Evolutionary conservation across 2,888 invertebrate species (phyloP).

Genomic region (Ctena decussata): DNA sequence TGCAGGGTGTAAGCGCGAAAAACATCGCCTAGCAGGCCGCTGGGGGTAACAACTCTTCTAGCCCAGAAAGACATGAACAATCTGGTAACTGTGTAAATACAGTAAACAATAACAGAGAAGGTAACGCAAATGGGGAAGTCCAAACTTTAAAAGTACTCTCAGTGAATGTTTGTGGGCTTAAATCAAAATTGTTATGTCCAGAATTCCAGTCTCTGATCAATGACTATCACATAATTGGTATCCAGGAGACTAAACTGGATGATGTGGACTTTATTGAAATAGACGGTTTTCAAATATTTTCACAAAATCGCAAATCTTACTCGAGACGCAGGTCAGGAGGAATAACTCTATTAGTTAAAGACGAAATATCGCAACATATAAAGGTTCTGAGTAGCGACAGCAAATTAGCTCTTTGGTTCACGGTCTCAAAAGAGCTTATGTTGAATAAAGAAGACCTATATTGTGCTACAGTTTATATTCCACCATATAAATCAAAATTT

Average conservation of each 20-base stretch:
- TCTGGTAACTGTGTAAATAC: too few relatives aligned
- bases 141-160: too few relatives aligned
- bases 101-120: not conserved
- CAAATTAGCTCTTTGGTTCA: not conserved
- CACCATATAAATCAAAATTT: not conserved
- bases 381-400: not conserved
- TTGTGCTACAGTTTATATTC: not conserved
- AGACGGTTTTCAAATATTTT: not conserved
- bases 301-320: not conserved
- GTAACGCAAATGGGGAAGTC: not conserved
- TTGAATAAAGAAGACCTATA: not conserved
- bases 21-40: too few relatives aligned
- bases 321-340: not conserved
- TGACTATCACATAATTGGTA: not conserved
- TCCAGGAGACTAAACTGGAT: conserved; percentile 7
- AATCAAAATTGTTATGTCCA: too few relatives aligned
- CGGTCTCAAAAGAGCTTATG: not conserved
- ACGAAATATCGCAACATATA: not conserved
- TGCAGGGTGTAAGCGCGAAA: not conserved
- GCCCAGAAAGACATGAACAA: too few relatives aligned
- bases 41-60: too few relatives aligned
- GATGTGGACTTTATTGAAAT: not conserved
- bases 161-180: too few relatives aligned
- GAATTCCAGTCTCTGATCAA: not conserved
- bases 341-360: not conserved